Conservation (phyloP, 2,797 vertebrate genomes). For the Morus bassanus region DNA sequence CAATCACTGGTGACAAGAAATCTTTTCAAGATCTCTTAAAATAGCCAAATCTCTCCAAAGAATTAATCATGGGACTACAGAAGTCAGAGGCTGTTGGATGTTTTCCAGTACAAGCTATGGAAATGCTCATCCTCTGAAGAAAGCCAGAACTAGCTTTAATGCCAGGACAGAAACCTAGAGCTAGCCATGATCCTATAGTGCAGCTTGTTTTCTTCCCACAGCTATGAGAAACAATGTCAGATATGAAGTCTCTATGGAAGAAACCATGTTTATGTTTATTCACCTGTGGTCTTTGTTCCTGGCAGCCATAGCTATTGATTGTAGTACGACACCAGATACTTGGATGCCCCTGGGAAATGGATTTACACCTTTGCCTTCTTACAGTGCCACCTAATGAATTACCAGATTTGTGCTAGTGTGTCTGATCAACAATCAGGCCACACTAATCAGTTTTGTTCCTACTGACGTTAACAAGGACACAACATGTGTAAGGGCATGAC, state of each 20-base stretch:
- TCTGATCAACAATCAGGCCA: background rate
- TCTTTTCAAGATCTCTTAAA: background rate
- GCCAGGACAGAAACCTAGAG: background rate
- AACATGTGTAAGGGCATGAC: background rate
- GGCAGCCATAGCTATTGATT: background rate
- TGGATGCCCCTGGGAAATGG: background rate
- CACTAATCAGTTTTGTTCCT: background rate
- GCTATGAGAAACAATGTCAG: background rate
- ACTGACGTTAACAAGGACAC: background rate
- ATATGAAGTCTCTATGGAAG: background rate
- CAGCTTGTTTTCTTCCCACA: background rate
- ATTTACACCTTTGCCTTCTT: background rate
- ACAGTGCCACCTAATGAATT: background rate
- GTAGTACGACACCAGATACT: background rate
- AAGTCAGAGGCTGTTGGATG: background rate
- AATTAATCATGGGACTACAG: background rate
- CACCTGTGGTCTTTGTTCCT: background rate
- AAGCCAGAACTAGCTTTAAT: background rate
- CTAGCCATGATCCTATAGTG: background rate
- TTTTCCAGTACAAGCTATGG: background rate
- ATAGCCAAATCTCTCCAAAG: background rate
- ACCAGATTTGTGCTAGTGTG: background rate
- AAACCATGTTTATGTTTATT: background rate
- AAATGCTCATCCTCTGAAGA: background rate
- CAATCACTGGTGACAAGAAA: background rate